Base-by-base conservation (phyloP, 1,140 invertebrate genomes). In the Drosophila nebulosa region DNA sequence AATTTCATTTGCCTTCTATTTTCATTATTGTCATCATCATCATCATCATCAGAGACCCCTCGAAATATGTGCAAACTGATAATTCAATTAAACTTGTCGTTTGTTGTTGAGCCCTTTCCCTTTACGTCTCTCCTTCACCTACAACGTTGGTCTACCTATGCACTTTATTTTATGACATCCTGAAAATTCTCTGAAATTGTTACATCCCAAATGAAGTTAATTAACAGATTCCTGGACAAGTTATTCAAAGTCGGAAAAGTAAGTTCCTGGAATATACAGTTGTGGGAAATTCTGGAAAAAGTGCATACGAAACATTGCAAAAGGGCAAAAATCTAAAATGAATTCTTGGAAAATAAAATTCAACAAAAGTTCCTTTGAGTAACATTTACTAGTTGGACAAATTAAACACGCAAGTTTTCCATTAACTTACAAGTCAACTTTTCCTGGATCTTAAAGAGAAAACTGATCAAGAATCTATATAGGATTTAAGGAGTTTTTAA, bases 41-140 rank as follows among this genome's bases (percentile, higher is more conserved):
- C 4, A 14, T 39, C n/a, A 39, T 42, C 2, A 42, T 42, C 6
- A 9, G 39, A 46, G 16, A 6, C 39, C 39, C 50, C 24, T 39
- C 32, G 10, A 7, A 46, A 66, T 72, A 64, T 53, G 51, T 53
- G 75, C 79, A 78, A 61, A 78, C 50, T 64, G 84, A 79, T 88
- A 88, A 88, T 88, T 88, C 67, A 88, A 88, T 88, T 88, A 74
- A 83, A 63, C 46, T 76, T 46, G 63, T 76, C 69, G 18, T 56
- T 68, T 16, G 1, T 14, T 12, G 10, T 24, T 51, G 9, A 39
- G 42, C 36, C 36, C 26, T 6, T 35, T 22, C 24, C 69, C 7
- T 16, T 9, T 32, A 3, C n/a, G n/a, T n/a, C n/a, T n/a, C n/a
- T n/a, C n/a, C n/a, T n/a, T n/a, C n/a, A n/a, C n/a, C n/a, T n/a